A percentile compares a stretch with the other conserved stretches of the same genome.
Conservation (phyloP, 2,797 vertebrate species). For the Thripadectes ignobilis region DNA sequence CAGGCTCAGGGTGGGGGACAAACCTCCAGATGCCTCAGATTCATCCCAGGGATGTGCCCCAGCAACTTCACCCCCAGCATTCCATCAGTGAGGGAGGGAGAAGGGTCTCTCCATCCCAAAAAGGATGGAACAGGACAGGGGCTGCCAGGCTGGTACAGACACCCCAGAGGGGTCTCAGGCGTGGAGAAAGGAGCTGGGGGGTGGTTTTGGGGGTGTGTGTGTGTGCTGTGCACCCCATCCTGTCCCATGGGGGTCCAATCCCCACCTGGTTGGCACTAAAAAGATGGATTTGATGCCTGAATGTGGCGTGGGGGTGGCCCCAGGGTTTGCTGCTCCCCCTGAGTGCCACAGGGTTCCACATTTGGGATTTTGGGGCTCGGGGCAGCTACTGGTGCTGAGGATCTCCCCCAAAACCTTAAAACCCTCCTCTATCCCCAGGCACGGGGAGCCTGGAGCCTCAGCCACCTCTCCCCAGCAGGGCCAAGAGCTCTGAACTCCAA, state of each 20-base stretch:
- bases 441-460: not conserved
- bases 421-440: not conserved
- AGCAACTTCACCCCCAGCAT: no score
- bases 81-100: not conserved
- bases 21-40: not conserved
- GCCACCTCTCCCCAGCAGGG: not conserved
- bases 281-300: no score
- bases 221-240: accelerated
- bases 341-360: not conserved
- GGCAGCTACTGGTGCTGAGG: not conserved
- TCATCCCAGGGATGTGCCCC: not conserved
- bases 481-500: conserved; percentile 43
- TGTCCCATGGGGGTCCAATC: not conserved
- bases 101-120: not conserved
- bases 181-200: no score
- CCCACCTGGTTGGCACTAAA: no score
- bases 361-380: not conserved
- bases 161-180: not conserved
- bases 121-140: not conserved
- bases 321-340: not conserved
- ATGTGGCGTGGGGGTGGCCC: not conserved
- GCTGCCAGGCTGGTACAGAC: not conserved
- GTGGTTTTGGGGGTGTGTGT: no score
- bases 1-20: not conserved
- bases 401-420: not conserved